Evolutionary conservation across 2,888 invertebrate species (phyloP), one percentile per base, ranked within the genome.

Genomic region (Sinodicranocentrus sp.): DNA sequence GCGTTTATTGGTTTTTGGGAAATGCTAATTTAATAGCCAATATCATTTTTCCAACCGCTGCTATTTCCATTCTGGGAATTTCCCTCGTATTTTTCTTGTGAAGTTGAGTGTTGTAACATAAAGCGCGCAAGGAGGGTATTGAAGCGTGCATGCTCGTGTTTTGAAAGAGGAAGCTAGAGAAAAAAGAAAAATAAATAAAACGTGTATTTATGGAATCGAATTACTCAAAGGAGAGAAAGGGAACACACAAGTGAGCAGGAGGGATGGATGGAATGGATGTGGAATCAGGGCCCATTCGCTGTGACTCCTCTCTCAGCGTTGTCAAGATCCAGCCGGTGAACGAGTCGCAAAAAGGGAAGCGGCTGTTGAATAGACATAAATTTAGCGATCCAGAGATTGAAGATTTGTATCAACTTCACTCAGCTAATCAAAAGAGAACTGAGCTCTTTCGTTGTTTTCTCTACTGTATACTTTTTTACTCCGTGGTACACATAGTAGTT

Each of bases 381-480:
- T 89, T 89, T 76, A 86, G 87, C 72, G 89, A 89, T 83, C 89
- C 89, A 5, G 89, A 89, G 75, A 89, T 89, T 48, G 89, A 89
- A 77, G 86, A 86, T 26, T 71, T 89, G 52, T 89, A 89, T 57
- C 89, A 89, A 52, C 84, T 88, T 2, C 89, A 89, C 75, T 87
- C 88, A 0, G 86, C 87, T 15, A 88, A 89, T 85, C 87, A 88
- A 63, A 89, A 89, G 68, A 44, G 85, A 73, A 87, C 87, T 8
- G 89, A 89, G 70, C 75, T 89, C 17, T 89, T 89, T 59, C 83
- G 87, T 43, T 87, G 86, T 57, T 89, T 89, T 76, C 87, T 89
- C 70, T 89, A 88, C 78, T 88, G 87, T 17, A 84, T 87, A 3
- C 85, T 88, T 17, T 87, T 89, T 75, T 89, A 89, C 76, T 85